phyloP scores from a whole-genome alignment of 1,140 invertebrate genomes.

The Calliphora vicina region DNA sequence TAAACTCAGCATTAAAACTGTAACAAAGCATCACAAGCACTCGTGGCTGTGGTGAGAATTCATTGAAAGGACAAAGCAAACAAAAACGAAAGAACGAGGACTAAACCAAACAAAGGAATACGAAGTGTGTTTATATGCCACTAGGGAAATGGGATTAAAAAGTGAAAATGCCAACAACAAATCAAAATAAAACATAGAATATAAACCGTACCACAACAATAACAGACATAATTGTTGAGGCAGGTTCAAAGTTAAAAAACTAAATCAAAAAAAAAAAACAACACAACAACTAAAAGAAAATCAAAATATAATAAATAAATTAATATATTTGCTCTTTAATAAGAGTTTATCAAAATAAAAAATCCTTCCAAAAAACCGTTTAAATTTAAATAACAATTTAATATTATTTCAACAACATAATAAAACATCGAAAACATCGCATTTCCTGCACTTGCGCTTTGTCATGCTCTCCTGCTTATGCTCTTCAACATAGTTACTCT shows the following conservation, averaged over 20 bases:
- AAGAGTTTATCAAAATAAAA: background rate
- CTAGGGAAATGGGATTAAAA: background rate
- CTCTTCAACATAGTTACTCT: background rate
- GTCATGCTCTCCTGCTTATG: background rate
- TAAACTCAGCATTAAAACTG: background rate
- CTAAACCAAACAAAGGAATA: background rate
- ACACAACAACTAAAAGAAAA: background rate
- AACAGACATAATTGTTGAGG: background rate
- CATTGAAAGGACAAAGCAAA: background rate
- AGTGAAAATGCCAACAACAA: conserved; percentile 1
- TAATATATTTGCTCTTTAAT: background rate
- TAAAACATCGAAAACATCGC: conserved; percentile 4
- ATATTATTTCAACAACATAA: background rate
- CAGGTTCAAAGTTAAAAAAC: background rate
- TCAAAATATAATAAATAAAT: background rate
- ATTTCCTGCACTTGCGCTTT: background rate
- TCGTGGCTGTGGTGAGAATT: background rate
- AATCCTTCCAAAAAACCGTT: background rate
- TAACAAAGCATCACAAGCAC: background rate
- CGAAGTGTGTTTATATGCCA: background rate
- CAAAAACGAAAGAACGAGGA: background rate
- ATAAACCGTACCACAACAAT: background rate
- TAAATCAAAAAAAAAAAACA: background rate
- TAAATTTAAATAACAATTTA: background rate
- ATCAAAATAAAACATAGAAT: conserved; percentile 2